Base-by-base conservation (phyloP, 2,888 invertebrate species). In the Phalera bucephala region DNA sequence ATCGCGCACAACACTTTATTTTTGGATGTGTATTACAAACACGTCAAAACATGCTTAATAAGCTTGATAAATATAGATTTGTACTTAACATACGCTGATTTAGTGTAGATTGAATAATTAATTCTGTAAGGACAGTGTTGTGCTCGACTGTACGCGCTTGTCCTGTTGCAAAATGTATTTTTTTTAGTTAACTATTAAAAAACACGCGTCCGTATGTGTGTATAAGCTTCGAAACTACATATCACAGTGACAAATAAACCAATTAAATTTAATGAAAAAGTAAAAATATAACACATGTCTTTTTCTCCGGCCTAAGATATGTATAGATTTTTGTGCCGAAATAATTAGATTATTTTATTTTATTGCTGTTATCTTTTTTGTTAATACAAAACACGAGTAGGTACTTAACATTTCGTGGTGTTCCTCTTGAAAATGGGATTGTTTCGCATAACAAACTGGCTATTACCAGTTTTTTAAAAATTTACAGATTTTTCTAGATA, bases 231-330 rank as follows among this genome's bases (percentile, higher is more conserved):
- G 53, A 69, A 72, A 65, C 55, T 69, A 86, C 87, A 88, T 88
- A 87, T 88, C 87, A 87, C 62, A 60, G 63, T 65, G 86, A 87
- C 86, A 88, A 86, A 86, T 86, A 84, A 84, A 67, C 60, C 67
- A 61, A 55, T 45, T 43, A 48, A 51, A 31, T 32, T 28, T 17
- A n/a, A n/a, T n/a, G n/a, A n/a, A n/a, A n/a, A n/a, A n/a, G n/a
- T n/a, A n/a, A n/a, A n/a, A n/a, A n/a, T n/a, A n/a, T n/a, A n/a
- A n/a, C n/a, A 23, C 64, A 72, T 71, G 65, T 72, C 64, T 64
- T 69, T 64, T 62, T 60, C 52, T 56, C 58, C 47, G 39, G 52
- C 37, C 33, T 52, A 50, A 50, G 53, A 45, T 33, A 31, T n/a
- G n/a, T n/a, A n/a, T 33, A 44, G 31, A 30, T 27, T 43, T 41